Evolutionary conservation across 1,140 invertebrate genomes (phyloP).

Genomic region (Ylistrum balloti): DNA sequence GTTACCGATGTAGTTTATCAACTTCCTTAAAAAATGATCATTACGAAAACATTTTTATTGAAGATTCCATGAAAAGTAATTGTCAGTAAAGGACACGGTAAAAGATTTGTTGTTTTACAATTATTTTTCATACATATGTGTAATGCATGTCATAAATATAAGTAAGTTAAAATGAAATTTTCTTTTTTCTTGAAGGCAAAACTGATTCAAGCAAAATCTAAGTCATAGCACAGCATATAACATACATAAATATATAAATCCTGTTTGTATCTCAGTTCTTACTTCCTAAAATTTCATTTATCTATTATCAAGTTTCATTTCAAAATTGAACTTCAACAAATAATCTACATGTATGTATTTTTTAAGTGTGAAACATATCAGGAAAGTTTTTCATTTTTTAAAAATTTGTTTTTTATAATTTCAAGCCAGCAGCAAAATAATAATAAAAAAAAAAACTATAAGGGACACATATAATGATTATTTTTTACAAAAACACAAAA

Average conservation of each 20-base stretch:
- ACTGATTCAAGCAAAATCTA: not conserved
- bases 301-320: not conserved
- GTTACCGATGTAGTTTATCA: not conserved
- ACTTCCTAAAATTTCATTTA: not conserved
- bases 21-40: not conserved
- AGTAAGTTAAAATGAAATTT: not conserved
- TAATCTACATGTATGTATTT: too few species aligned
- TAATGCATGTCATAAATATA: too few species aligned
- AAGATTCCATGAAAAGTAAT: not conserved
- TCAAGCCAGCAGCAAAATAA: too few species aligned
- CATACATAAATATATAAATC: not conserved
- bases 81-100: not conserved
- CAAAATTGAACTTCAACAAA: not conserved
- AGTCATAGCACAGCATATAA: not conserved
- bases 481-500: too few species aligned
- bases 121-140: not conserved
- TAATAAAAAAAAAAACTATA: too few species aligned
- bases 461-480: too few species aligned
- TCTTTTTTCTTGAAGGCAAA: not conserved
- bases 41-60: not conserved
- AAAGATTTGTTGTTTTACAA: not conserved
- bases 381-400: too few species aligned
- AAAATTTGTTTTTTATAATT: too few species aligned
- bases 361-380: too few species aligned
- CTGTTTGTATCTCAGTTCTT: not conserved